Evolutionary conservation across 2,888 invertebrate genomes (phyloP), one percentile per base, ranked within the genome.

Genomic region (Cataglyphis rosenhaueri): DNA sequence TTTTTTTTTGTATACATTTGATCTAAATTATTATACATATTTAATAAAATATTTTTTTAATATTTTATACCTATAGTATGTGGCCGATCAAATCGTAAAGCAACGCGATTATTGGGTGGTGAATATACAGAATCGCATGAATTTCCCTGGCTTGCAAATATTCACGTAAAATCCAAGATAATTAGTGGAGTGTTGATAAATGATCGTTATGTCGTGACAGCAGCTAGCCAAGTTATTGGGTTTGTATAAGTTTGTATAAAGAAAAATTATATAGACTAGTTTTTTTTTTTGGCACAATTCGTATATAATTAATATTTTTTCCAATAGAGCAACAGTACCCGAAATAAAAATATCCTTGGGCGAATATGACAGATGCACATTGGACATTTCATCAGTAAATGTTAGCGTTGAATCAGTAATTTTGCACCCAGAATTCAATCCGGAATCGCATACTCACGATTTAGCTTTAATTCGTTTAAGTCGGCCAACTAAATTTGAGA

Each of bases 381-480:
- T 95, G 5, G 95, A 95, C 61, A 92, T 95, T 5, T 95, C 95
- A 1, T 95, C 95, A 0, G 90, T 94, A 1, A 95, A 95, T 82
- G 88, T 95, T n/a, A 95, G 95, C 73, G 96, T 96, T 0, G 95
- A 95, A 18, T 92, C 95, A 6, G 93, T 96, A 32, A 92, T 95
- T 10, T 87, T 96, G 2, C 96, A 96, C 91, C 95, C 96, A 0
- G 95, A 95, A 18, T 97, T 95, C 89, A 95, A 95, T 85, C 92
- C 94, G 0, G 94, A 93, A 1, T 95, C 95, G 62, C 94, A 94
- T 81, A 95, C 96, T 35, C 95, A 96, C 87, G 96, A 97, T 92
- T 94, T 96, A 12, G 96, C 96, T 0, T 90, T 97, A 10, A 89
- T 97, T 48, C 95, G 95, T 71, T 91, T 97, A 25, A 95, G 95